Evolutionary conservation across 2,797 vertebrate genomes (phyloP).

Genomic region (Gallinago solitaria): DNA sequence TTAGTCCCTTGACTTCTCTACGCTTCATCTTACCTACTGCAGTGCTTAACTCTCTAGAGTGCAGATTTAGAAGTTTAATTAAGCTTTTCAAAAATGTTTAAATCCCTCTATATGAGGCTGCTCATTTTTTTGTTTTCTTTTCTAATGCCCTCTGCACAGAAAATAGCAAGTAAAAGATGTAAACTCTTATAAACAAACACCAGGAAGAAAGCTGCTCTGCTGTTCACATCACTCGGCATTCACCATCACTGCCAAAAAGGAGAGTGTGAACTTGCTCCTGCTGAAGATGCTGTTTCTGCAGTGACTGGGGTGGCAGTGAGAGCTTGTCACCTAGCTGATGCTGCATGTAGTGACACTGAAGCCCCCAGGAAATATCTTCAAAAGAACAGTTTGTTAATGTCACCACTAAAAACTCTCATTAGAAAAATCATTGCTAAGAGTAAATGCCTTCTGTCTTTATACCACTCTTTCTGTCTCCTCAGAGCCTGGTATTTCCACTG

Average conservation of each 20-base stretch:
- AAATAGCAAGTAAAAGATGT: background rate
- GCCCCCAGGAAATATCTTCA: constrained; percentile 9
- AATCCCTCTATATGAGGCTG: background rate
- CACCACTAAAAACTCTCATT: constrained; percentile 42
- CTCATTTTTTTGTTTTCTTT: background rate
- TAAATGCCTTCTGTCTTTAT: constrained; percentile 69
- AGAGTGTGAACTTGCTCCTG: background rate
- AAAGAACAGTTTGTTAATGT: constrained; percentile 30
- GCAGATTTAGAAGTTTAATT: constrained; percentile 16
- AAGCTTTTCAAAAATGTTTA: background rate
- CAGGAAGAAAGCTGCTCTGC: background rate
- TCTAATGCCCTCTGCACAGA: background rate
- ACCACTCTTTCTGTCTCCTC: background rate
- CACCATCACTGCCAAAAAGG: background rate
- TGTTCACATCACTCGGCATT: background rate
- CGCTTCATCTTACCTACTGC: constrained; percentile 31
- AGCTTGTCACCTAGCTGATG: constrained; percentile 32
- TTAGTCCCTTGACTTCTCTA: constrained; percentile 34
- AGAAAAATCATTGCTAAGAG: constrained; percentile 40
- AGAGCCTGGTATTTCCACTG: constrained; percentile 54
- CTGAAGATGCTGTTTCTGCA: background rate
- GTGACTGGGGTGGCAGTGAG: background rate
- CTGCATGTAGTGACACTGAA: constrained; percentile 14
- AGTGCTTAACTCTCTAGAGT: background rate
- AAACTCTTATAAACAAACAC: background rate